phyloP scores from a whole-genome alignment of 2,113 vertebrate species.

The Canis aureus region DNA sequence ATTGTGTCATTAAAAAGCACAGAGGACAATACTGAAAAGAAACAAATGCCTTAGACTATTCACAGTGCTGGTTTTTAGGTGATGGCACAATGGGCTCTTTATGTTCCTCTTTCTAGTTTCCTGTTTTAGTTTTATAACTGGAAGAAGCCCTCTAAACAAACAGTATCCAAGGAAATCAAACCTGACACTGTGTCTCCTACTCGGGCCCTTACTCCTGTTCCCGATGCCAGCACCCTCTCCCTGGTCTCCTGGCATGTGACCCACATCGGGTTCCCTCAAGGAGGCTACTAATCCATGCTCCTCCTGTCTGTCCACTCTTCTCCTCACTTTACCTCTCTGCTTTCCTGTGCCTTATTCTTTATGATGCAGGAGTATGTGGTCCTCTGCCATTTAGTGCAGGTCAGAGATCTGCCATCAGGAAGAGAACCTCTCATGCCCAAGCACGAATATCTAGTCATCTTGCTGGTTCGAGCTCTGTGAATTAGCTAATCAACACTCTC shows the following conservation, averaged over 20 bases:
- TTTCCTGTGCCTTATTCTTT: background rate
- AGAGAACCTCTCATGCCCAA: background rate
- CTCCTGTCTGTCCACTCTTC: background rate
- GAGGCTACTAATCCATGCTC: too few species aligned
- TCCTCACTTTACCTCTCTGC: background rate
- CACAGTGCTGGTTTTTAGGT: background rate
- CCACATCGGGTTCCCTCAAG: background rate
- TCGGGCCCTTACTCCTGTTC: background rate
- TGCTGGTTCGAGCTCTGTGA: background rate
- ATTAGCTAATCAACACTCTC: background rate
- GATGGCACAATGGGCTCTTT: background rate
- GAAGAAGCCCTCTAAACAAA: background rate
- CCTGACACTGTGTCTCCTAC: too few species aligned
- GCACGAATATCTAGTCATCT: background rate
- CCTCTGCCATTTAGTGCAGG: background rate
- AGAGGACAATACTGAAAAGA: constrained; percentile 3
- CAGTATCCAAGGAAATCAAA: background rate
- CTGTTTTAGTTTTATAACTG: background rate
- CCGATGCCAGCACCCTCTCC: background rate
- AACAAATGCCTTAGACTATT: background rate
- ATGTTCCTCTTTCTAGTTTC: background rate
- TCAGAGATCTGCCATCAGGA: background rate
- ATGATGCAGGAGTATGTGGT: background rate
- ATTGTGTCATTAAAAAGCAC: background rate
- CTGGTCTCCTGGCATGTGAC: background rate